Base-by-base conservation (phyloP, 1,140 invertebrate species). In the Acyrthosiphon pisum region DNA sequence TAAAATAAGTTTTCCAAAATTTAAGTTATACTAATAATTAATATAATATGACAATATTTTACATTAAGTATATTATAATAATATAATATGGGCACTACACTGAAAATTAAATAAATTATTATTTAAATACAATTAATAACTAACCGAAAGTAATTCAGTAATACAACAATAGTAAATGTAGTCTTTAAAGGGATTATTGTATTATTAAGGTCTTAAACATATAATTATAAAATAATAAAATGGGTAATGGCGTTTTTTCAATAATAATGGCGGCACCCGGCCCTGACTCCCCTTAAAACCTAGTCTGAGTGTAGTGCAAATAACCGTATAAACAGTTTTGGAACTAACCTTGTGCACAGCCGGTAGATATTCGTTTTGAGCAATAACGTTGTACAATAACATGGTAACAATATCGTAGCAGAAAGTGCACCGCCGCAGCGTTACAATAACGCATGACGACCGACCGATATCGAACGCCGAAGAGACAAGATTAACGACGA, bases 401-500 rank as follows among this genome's bases (percentile, higher is more conserved):
- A n/a, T n/a, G 11, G 60, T 35, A 76, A 76, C 14, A 76, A 76
- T 76, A 18, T n/a, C 9, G n/a, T 6, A 76, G 14, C 14, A 68
- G 60, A 68, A 18, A 68, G 30, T 9, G n/a, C 41, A 18, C 83
- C 41, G 83, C 41, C 11, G 26, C 41, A 44, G 41, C 6, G 83
- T n/a, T 20, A 90, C 1, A 90, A 41, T 90, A 41, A 41, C 8
- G 22, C 22, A 41, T 60, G 14, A 60, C 23, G 48, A 60, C 53
- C 50, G 2, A 60, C 48, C 26, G 53, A 56, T 35, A 89, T 56
- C 88, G 37, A n/a, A 35, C 9, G 22, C 26, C n/a, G 18, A 48
- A 44, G 84, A 86, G 30, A 88, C 86, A n/a, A 89, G 88, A 53
- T 89, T 37, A 89, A 89, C 53, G 35, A 60, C 89, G 41, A 41